A percentile compares a stretch with the other conserved stretches of the same genome.
phyloP scores from a whole-genome alignment of 2,888 invertebrate species.

The Hylaea fasciaria region DNA sequence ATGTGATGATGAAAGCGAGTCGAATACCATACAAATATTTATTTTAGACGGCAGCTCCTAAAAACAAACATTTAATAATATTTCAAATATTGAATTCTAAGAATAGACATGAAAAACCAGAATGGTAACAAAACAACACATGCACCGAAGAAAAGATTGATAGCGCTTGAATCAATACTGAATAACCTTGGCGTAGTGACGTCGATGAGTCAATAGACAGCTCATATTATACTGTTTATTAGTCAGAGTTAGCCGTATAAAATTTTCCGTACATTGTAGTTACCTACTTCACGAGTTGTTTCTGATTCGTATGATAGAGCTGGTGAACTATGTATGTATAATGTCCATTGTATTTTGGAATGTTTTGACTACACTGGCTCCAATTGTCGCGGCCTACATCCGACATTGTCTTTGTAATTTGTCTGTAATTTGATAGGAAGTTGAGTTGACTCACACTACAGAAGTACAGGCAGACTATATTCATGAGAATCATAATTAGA shows the following conservation, averaged over 20 bases:
- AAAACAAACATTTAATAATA: no score
- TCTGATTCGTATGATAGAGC: not conserved
- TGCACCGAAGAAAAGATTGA: not conserved
- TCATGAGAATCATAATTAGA: no score
- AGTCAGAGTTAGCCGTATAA: not conserved
- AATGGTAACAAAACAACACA: not conserved
- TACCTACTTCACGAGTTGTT: not conserved
- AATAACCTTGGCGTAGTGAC: not conserved
- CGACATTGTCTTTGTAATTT: not conserved
- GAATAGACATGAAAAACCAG: no score
- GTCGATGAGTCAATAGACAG: not conserved
- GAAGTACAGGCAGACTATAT: no score
- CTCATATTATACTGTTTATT: not conserved
- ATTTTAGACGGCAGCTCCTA: no score
- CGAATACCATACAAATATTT: no score
- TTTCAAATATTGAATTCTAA: no score
- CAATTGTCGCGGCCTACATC: not conserved
- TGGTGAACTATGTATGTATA: not conserved
- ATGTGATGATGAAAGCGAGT: not conserved
- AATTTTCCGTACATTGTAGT: not conserved
- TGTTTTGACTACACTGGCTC: not conserved
- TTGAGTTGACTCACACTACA: no score
- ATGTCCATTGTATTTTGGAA: not conserved
- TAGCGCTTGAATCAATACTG: not conserved
- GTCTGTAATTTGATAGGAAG: not conserved